Evolutionary conservation across 2,113 vertebrate species (phyloP).

Genomic region (Okapia johnstoni): DNA sequence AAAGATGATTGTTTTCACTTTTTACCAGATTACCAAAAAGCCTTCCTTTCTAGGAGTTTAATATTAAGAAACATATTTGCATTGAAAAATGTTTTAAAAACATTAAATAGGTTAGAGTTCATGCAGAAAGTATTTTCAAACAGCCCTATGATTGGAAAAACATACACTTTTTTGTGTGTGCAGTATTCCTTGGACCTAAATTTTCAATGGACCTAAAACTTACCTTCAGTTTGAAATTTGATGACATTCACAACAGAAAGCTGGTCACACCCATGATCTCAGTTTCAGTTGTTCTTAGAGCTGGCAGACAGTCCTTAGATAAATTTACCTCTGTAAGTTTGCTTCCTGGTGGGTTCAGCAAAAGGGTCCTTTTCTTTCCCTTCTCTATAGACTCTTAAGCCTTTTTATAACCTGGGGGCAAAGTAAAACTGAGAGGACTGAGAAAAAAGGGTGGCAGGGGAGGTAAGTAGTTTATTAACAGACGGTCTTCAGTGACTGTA

Average conservation of each 20-base stretch:
- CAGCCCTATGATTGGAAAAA: background rate
- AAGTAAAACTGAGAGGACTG: background rate
- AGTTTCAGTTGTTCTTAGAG: background rate
- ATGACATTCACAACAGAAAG: background rate
- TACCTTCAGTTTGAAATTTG: background rate
- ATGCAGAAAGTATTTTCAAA: background rate
- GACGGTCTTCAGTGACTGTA: background rate
- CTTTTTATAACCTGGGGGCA: background rate
- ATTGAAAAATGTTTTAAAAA: constrained; percentile 41
- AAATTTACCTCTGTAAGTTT: background rate
- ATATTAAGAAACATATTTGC: constrained; percentile 24
- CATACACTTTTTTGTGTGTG: background rate
- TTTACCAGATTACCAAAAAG: constrained; percentile 29
- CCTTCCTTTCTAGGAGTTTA: constrained; percentile 26
- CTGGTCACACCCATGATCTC: background rate
- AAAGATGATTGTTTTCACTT: background rate
- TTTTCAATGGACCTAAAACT: background rate
- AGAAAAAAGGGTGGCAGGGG: background rate
- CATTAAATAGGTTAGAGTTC: background rate
- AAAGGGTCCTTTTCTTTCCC: background rate
- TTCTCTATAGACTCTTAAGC: background rate
- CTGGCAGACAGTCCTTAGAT: background rate
- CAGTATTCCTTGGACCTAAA: background rate
- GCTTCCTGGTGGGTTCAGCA: background rate
- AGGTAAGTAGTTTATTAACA: background rate